Evolutionary conservation across 2,113 vertebrate species (phyloP), one percentile per base, ranked within the genome.

Genomic region (Donacobius atricapilla): DNA sequence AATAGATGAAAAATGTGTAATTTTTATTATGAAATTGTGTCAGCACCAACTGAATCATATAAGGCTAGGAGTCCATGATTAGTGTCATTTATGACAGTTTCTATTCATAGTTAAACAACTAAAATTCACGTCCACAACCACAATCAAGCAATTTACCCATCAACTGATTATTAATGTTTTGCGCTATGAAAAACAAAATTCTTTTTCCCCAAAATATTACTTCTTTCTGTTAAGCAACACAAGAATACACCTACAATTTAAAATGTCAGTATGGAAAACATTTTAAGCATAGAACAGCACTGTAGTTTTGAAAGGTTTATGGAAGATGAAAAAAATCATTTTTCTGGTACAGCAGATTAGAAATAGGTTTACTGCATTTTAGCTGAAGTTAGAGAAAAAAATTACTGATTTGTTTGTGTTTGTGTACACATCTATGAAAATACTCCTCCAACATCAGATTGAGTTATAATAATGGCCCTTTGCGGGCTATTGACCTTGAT

Each of bases 381-480:
- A 86, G 27, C 19, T 73, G 57, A 61, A 76, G 14, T n/a, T 56
- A 50, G 10, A 69, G 53, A 13, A 83, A 60, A 66, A 76, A 54
- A 76, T 7, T 6, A 10, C 21, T 35, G 47, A 40, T 56, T 60
- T 33, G 54, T 85, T 87, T 92, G 17, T 71, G 54, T 84, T 82
- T 87, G 35, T 45, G 23, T 68, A 63, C n/a, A 39, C 14, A 73
- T 88, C 22, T 63, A 48, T 28, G 31, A 88, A 90, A 93, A 73
- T 44, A 86, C 21, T 73, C 14, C 31, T 91, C 71, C 68, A 86
- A 11, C 92, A 96, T 60, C 79, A 89, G 51, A 95, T 3, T 88
- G 78, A 93, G 86, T 88, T 91, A 91, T 73, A 80, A 70, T 69
- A 91, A 95, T 54, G 68, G 71, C 68, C 73, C 57, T 95, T 91